Evolutionary conservation across 2,797 vertebrate genomes (phyloP).

Genomic region (Lates japonicus): DNA sequence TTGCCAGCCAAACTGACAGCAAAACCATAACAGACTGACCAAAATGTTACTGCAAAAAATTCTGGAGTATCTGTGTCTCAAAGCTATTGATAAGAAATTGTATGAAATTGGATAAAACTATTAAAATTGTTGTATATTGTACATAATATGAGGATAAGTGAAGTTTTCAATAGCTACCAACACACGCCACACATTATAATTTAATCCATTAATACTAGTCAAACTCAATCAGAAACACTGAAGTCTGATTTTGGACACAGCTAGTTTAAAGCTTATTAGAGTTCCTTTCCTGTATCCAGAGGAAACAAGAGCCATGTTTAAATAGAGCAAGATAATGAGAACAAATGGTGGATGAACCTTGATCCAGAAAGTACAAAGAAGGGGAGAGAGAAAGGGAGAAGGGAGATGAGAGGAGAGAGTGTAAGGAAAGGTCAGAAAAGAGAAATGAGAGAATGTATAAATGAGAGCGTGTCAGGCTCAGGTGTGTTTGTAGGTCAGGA

Average conservation of each 20-base stretch:
- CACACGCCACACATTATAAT: background rate
- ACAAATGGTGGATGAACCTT: background rate
- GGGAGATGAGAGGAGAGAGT: no score
- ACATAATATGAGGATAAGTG: background rate
- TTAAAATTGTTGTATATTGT: background rate
- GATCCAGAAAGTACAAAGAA: background rate
- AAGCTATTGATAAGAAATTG: background rate
- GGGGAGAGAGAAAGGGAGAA: no score
- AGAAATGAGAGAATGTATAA: background rate
- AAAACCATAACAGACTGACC: slow-evolving; percentile 37
- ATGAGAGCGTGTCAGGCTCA: background rate
- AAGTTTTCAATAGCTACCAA: background rate
- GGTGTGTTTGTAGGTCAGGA: background rate
- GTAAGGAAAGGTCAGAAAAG: background rate
- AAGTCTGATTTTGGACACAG: background rate
- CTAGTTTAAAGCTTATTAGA: background rate
- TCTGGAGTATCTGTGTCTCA: background rate
- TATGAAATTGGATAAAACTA: background rate
- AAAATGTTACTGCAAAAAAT: slow-evolving; percentile 24
- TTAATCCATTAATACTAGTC: background rate
- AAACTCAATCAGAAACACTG: background rate
- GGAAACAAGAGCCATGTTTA: background rate
- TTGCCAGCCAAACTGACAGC: slow-evolving; percentile 36
- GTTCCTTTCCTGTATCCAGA: background rate
- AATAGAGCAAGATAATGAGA: background rate